These are phyloP conservation scores for Cephalopachus bancanus DNA, from an alignment of 2,797 vertebrate genomes.

Conservation along the genomic window DNA sequence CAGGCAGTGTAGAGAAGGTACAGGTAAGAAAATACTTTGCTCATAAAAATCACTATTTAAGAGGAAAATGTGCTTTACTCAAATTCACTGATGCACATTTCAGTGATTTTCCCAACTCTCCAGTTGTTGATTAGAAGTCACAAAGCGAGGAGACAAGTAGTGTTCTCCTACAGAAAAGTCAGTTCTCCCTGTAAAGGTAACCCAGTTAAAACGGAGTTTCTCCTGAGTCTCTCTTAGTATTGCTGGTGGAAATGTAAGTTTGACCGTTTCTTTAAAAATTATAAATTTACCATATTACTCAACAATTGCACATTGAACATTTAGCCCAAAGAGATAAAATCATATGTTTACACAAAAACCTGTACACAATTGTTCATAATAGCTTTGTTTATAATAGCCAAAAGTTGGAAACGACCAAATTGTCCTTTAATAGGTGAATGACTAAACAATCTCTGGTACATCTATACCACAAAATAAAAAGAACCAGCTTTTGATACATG, in stretches of 20 bases:
- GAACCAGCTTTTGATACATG: background rate
- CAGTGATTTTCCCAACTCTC: background rate
- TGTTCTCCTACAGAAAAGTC: background rate
- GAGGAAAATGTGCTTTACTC: background rate
- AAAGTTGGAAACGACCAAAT: conserved; percentile 13
- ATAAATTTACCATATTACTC: background rate
- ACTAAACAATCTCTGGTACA: background rate
- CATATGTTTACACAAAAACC: background rate
- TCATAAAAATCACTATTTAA: conserved; percentile 21
- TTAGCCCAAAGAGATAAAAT: conserved; percentile 52
- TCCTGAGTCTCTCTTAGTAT: background rate
- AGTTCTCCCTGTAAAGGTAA: background rate
- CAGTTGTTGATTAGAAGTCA: conserved; percentile 4
- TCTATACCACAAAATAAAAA: background rate
- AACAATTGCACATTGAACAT: background rate
- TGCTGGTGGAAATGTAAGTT: background rate
- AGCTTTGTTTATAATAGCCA: background rate
- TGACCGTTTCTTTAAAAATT: background rate
- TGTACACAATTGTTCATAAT: background rate
- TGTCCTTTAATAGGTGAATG: background rate
- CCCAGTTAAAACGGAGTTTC: background rate
- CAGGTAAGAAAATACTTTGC: background rate
- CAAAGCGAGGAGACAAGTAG: background rate
- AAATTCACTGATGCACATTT: background rate
- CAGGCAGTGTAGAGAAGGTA: background rate